These are phyloP conservation scores for Heliconius erato DNA, from an alignment of 2,888 invertebrate genomes.

Conservation along the genomic window DNA sequence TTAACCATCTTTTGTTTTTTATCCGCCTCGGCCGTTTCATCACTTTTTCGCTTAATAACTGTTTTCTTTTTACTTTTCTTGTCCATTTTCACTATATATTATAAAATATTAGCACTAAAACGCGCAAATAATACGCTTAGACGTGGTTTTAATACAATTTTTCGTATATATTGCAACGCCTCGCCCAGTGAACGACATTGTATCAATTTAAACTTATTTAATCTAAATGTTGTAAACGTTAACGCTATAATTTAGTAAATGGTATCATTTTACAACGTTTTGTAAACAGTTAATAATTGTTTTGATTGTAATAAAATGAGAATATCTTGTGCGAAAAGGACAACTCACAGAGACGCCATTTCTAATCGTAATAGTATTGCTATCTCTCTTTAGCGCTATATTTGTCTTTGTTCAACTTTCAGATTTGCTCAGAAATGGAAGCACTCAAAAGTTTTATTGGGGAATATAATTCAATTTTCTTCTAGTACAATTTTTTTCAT, in stretches of 20 bases:
- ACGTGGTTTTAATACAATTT: conserved; percentile 54
- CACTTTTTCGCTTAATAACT: conserved; percentile 81
- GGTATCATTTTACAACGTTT: conserved; percentile 49
- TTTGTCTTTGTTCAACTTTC: conserved; percentile 30
- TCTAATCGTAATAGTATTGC: conserved; percentile 56
- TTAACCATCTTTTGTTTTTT: conserved; percentile 80
- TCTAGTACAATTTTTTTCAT: not conserved
- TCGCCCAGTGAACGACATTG: conserved; percentile 69
- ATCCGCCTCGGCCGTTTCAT: conserved; percentile 75
- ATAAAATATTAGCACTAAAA: conserved; percentile 58
- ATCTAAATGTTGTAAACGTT: conserved; percentile 39
- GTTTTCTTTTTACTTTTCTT: conserved; percentile 84
- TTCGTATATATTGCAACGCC: conserved; percentile 58
- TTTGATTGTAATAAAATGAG: conserved; percentile 59
- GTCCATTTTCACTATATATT: conserved; percentile 77
- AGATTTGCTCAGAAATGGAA: conserved; percentile 34
- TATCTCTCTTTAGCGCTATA: conserved; percentile 36
- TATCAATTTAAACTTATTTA: conserved; percentile 49
- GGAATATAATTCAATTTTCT: not conserved
- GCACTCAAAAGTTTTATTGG: not conserved
- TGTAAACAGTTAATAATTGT: conserved; percentile 58
- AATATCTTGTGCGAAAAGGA: conserved; percentile 76
- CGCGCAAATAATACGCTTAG: conserved; percentile 54
- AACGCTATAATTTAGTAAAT: conserved; percentile 42
- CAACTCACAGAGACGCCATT: conserved; percentile 83